Conservation (phyloP, 2,888 invertebrate species). For the Cordilura impudica region DNA sequence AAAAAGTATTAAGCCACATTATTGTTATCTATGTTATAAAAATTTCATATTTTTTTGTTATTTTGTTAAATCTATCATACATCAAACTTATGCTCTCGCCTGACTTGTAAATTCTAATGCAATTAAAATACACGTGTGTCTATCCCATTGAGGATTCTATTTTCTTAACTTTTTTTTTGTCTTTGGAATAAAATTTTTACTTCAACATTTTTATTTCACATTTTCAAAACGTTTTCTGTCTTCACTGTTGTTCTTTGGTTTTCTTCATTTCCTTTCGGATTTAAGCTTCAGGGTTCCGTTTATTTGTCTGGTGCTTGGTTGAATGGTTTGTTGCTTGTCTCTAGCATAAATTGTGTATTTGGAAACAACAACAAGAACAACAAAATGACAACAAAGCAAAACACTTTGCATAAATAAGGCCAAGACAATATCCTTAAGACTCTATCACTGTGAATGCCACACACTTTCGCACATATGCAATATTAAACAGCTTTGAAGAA, state of each 20-base stretch:
- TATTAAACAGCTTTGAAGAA: conserved; percentile 44
- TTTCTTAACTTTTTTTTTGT: neutral
- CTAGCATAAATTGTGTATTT: neutral
- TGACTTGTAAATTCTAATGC: too few relatives aligned
- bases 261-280: conserved; percentile 29
- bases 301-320: conserved; percentile 2
- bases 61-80: too few relatives aligned
- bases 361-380: neutral
- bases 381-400: conserved; percentile 58
- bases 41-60: too few relatives aligned
- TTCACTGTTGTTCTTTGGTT: neutral
- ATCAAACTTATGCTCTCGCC: too few relatives aligned
- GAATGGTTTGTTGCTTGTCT: conserved; percentile 20
- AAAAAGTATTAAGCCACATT: too few relatives aligned
- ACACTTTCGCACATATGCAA: conserved; percentile 3
- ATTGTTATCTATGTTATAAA: too few relatives aligned
- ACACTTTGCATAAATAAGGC: conserved; percentile 65
- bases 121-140: too few relatives aligned
- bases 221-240: neutral
- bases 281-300: conserved; percentile 39
- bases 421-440: conserved; percentile 63
- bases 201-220: conserved; percentile 8
- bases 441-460: conserved; percentile 16
- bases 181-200: too few relatives aligned
- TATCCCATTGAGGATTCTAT: neutral